Percentiles rank a stretch among this genome's conserved stretches.
Conservation (phyloP, 92 coral and sea anemone species). For the Actinernus sp. region DNA sequence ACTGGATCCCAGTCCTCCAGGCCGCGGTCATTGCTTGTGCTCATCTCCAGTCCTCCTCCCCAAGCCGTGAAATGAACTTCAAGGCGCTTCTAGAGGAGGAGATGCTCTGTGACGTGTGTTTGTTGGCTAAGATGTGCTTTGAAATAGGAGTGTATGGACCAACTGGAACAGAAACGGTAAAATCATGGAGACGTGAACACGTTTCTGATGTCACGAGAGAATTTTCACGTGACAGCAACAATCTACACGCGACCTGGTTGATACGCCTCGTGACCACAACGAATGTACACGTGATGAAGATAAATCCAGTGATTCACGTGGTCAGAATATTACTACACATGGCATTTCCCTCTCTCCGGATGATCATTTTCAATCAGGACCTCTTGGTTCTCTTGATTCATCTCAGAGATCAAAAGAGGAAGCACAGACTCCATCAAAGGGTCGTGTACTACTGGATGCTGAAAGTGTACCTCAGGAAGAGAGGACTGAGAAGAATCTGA, state of each 20-base stretch:
- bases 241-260: neutral
- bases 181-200: too few species aligned
- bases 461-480: too few species aligned
- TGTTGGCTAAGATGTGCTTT: conserved; percentile 68
- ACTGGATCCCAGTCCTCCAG: conserved; percentile 64
- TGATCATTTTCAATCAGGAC: too few species aligned
- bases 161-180: too few species aligned
- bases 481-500: too few species aligned
- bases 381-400: too few species aligned
- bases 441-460: too few species aligned
- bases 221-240: too few species aligned
- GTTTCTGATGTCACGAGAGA: too few species aligned
- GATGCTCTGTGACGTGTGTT: conserved; percentile 34
- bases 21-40: conserved; percentile 34
- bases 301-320: neutral
- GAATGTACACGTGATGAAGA: neutral
- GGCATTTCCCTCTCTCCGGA: too few species aligned
- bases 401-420: too few species aligned
- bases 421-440: too few species aligned
- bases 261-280: neutral
- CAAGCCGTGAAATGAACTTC: conserved; percentile 9
- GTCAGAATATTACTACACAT: neutral
- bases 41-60: neutral
- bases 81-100: conserved; percentile 38
- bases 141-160: conserved; percentile 68